Percentiles rank a stretch among this genome's conserved stretches.
Conservation (phyloP, 2,888 invertebrate species). For the Limnephilus lunatus region DNA sequence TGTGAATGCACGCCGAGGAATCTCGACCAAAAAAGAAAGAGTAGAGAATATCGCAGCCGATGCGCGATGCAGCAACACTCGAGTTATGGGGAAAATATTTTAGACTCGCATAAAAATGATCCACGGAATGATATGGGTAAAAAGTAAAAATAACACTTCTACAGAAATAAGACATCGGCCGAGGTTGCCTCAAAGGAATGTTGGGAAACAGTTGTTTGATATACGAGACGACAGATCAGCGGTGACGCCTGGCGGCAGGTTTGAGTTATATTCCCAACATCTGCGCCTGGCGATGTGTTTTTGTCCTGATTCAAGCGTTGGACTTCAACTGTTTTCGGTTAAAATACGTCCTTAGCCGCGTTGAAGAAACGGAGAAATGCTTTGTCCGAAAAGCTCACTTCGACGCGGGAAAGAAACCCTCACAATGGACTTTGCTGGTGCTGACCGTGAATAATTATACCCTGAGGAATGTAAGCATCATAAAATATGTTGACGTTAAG, state of each 20-base stretch:
- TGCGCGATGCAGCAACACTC: background rate
- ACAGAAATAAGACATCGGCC: conserved; percentile 21
- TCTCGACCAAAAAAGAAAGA: background rate
- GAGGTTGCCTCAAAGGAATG: conserved; percentile 29
- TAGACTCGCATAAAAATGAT: conserved; percentile 37
- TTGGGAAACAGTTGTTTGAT: conserved; percentile 48
- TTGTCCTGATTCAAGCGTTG: background rate
- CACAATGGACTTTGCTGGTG: no score
- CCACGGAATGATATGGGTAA: conserved; percentile 31
- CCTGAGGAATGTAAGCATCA: no score
- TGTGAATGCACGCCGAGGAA: background rate
- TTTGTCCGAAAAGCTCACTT: no score
- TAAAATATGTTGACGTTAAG: no score
- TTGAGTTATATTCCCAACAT: conserved; percentile 26
- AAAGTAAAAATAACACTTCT: conserved; percentile 38
- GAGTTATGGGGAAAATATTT: conserved; percentile 37
- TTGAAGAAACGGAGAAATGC: no score
- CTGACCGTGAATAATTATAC: no score
- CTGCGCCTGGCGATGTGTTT: no score
- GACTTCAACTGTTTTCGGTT: background rate
- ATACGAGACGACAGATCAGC: conserved; percentile 36
- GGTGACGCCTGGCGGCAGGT: conserved; percentile 29
- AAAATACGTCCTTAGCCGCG: no score
- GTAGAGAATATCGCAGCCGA: background rate
- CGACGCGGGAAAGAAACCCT: no score